Percentiles rank a stretch among this genome's conserved stretches.
phyloP scores from a whole-genome alignment of 1,140 invertebrate species.

The Trichonephila inaurata region DNA sequence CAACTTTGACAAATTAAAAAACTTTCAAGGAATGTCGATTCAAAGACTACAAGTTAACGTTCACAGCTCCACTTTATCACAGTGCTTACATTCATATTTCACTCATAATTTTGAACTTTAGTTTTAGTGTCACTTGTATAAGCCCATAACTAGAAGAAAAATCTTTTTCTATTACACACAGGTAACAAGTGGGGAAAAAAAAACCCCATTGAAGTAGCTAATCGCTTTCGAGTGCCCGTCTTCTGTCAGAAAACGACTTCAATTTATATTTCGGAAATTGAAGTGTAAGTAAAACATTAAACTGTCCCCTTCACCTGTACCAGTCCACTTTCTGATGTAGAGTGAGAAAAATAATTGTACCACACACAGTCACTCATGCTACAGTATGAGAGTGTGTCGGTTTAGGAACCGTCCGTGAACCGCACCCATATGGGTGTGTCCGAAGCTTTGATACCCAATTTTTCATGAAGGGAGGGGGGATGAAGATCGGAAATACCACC shows the following conservation, averaged over 20 bases:
- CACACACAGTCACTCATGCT: conserved; percentile 8
- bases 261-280: conserved; percentile 33
- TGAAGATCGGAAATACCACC: conserved; percentile 8
- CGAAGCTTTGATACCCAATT: conserved; percentile 53
- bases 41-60: too few relatives aligned
- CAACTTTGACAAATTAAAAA: too few relatives aligned
- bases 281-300: conserved; percentile 51
- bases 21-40: too few relatives aligned
- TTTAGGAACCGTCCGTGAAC: neutral
- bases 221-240: too few relatives aligned
- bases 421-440: conserved; percentile 55
- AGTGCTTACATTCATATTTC: too few relatives aligned
- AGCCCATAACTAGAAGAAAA: too few relatives aligned
- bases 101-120: too few relatives aligned
- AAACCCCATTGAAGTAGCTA: too few relatives aligned
- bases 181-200: too few relatives aligned
- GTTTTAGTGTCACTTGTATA: too few relatives aligned
- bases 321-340: neutral
- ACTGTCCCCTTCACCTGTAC: neutral
- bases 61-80: too few relatives aligned
- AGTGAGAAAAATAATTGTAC: conserved; percentile 53
- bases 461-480: conserved; percentile 44
- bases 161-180: too few relatives aligned
- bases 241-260: neutral
- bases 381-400: conserved; percentile 3